phyloP scores from a whole-genome alignment of 1,140 invertebrate genomes.

The Lithobius niger region DNA sequence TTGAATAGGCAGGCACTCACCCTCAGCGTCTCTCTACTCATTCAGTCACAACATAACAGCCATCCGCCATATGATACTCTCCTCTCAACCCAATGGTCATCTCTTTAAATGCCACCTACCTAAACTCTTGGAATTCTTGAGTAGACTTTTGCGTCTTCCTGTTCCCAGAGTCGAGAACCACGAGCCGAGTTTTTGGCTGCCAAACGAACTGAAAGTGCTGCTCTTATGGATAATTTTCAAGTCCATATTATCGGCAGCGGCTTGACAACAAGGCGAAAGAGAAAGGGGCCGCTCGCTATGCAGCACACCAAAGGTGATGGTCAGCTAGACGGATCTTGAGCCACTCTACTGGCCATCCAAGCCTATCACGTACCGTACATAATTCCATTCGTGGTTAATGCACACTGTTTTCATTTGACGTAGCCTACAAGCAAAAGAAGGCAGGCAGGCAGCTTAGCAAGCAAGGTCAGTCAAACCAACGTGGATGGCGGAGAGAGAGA shows the following conservation, averaged over 20 bases:
- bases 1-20: no score
- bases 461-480: background rate
- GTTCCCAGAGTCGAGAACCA: constrained; percentile 36
- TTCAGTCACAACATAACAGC: no score
- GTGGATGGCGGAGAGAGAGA: background rate
- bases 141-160: constrained; percentile 28
- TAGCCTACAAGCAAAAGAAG: background rate
- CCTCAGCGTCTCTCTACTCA: no score
- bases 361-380: background rate
- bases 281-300: background rate
- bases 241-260: constrained; percentile 13
- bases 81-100: background rate
- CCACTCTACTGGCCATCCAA: background rate
- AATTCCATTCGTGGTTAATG: background rate
- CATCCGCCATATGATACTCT: no score
- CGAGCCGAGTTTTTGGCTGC: constrained; percentile 32
- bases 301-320: background rate
- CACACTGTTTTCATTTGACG: background rate
- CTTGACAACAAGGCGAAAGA: background rate
- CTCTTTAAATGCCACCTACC: constrained; percentile 21
- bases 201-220: constrained; percentile 37
- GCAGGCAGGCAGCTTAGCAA: no score
- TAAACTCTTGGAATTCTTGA: constrained; percentile 36
- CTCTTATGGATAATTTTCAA: constrained; percentile 36
- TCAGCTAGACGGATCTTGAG: background rate